Evolutionary conservation across 2,888 invertebrate genomes (phyloP), one percentile per base, ranked within the genome.

Genomic region (Protodeltote pygarga): DNA sequence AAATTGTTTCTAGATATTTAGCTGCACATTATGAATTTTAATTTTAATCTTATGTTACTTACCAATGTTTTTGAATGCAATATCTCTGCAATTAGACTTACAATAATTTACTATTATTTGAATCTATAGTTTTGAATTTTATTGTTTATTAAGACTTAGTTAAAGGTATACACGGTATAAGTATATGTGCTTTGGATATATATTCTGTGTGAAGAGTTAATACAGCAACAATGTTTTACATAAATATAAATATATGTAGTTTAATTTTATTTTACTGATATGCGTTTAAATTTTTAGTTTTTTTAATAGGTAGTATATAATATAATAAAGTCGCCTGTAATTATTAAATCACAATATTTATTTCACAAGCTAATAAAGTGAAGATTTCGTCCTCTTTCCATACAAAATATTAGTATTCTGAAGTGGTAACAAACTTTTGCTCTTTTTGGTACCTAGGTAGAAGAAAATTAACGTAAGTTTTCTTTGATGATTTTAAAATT

Each of bases 1-100:
- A 65, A 64, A 55, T 57, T 33, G 29, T 50, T 65, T 55, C 8
- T 59, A 59, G 48, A 41, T 46, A 16, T 46, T 63, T 51, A 59
- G 40, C 46, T 52, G 13, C 15, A 50, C 21, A 33, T 46, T 41
- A 35, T 47, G 27, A 31, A 38, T 25, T 49, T 48, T 37, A 35
- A 34, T 44, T 37, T 48, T 51, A 44, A 40, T 27, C 24, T 45
- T 27, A 41, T 44, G 9, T 52, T 49, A 47, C 34, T 50, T 55
- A 55, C 37, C 47, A 49, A 47, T 58, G 38, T 37, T 40, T 41
- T 24, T 46, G 29, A 47, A 64, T 47, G 62, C 62, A 65, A 46
- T 57, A 39, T 31, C 39, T 37, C 24, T 28, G 25, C 40, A 51
- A 51, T 46, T 35, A 32, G 45, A n/a, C 37, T 44, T 24, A 29